Base-by-base conservation (phyloP, 2,113 vertebrate species). In the Ariopsis seemanni region DNA sequence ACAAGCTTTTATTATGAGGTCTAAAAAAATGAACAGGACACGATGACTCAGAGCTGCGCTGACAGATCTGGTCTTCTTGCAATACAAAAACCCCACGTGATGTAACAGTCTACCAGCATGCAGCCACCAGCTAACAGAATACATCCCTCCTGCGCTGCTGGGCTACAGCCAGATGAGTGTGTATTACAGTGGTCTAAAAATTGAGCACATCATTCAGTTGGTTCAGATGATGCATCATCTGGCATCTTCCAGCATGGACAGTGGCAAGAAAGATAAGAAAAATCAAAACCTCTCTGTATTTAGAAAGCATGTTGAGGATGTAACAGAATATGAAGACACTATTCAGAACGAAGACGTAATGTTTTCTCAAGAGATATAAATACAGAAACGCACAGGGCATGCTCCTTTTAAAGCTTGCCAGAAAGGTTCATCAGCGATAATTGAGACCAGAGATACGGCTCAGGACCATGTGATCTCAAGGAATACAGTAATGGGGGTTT, bases 11-110 rank as follows among this genome's bases (percentile, higher is more conserved):
- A 90, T 90, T 89, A 69, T 88, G 88, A 90, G 30, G 86, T 71
- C 79, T 87, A 20, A 15, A 78, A 12, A 74, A 79, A 80, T 74
- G 85, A 89, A 89, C 83, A 90, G 85, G n/a, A 55, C 60, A 84
- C 82, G 86, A 91, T 90, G 89, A 92, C 79, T 89, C 90, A 91
- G 65, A 69, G 22, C 6, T 79, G 69, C 71, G 86, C 65, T 90
- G 91, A 92, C 89, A 87, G 89, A 86, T 63, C 88, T 88, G 34
- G 91, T 92, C 91, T 93, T 90, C 90, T 89, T 81, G 30, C 86
- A 91, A 78, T 75, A 88, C 42, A 91, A 80, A 86, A 53, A 7
- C 17, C 85, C 85, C 81, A 63, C 57, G 71, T 83, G 71, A 91
- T 90, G 90, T 85, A 89, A 91, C 89, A 89, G 62, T 9, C 34